These are phyloP conservation scores for Fragum fragum DNA, from an alignment of 2,888 invertebrate species.

Conservation along the genomic window DNA sequence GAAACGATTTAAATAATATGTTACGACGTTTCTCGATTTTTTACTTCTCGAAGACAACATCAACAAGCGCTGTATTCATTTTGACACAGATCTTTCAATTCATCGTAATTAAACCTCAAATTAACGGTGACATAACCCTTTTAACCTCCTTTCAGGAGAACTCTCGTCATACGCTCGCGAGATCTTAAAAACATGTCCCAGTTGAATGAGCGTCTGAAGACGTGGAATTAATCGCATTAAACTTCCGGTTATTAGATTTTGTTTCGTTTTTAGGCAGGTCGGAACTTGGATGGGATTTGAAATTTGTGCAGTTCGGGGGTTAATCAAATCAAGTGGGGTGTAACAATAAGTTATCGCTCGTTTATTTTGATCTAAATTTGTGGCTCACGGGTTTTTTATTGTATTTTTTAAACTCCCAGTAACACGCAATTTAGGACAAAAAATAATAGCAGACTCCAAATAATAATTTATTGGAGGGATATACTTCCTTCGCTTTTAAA, in stretches of 20 bases:
- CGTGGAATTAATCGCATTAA: constrained; percentile 5
- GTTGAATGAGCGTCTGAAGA: constrained; percentile 9
- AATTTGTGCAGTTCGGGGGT: constrained; percentile 20
- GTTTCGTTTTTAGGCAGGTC: constrained; percentile 8
- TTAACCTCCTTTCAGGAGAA: background rate
- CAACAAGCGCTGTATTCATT: background rate
- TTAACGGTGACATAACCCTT: background rate
- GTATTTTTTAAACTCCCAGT: too few relatives aligned
- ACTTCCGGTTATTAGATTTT: constrained; percentile 16
- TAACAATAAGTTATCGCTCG: constrained; percentile 18
- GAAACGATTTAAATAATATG: too few relatives aligned
- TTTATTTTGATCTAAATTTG: constrained; percentile 5
- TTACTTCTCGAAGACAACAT: too few relatives aligned
- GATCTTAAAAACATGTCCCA: background rate
- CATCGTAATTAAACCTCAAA: background rate
- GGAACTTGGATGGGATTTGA: background rate
- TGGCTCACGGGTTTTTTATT: too few relatives aligned
- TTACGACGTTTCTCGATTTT: too few relatives aligned
- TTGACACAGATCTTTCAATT: background rate
- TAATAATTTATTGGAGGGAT: too few relatives aligned
- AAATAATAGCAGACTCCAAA: too few relatives aligned
- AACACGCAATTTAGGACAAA: too few relatives aligned
- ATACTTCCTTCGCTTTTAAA: too few relatives aligned
- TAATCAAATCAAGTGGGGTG: background rate
- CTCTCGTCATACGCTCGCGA: constrained; percentile 7